These are phyloP conservation scores for Ophiothrix spiculata DNA, from an alignment of 35 echinoderm and acorn worm species.

Conservation along the genomic window DNA sequence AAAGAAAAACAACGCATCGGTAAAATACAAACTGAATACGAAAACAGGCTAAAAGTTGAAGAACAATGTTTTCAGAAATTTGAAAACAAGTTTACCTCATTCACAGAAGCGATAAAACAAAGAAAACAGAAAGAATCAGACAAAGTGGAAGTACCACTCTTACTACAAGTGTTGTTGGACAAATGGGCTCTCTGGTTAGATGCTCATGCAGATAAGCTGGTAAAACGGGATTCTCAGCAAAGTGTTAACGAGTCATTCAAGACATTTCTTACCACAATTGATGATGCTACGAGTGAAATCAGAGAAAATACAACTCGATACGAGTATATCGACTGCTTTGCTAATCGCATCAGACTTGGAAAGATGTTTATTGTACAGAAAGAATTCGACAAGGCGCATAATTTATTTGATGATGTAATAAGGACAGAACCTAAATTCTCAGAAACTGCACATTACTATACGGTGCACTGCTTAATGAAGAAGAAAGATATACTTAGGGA, in stretches of 20 bases:
- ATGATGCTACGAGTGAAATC: no score
- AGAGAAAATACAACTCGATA: not conserved
- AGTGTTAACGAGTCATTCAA: not conserved
- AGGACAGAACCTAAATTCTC: not conserved
- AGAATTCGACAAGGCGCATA: not conserved
- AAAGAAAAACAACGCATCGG: not conserved
- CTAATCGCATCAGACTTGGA: not conserved
- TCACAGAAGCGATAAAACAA: not conserved
- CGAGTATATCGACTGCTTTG: not conserved
- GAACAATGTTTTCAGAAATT: not conserved
- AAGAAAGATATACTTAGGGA: no score
- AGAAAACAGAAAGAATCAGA: not conserved
- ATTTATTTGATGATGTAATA: not conserved
- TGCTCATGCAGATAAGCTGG: no score
- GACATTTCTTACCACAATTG: not conserved
- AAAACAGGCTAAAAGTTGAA: not conserved
- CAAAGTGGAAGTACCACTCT: not conserved
- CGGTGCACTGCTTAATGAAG: not conserved
- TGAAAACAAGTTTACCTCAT: not conserved
- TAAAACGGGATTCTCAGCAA: not conserved
- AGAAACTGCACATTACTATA: not conserved
- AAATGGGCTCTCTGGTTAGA: not conserved
- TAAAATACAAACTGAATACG: not conserved
- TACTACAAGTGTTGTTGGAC: not conserved
- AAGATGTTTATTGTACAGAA: not conserved